Conservation (phyloP, 2,113 vertebrate species). For the Amphiprion ocellaris region DNA sequence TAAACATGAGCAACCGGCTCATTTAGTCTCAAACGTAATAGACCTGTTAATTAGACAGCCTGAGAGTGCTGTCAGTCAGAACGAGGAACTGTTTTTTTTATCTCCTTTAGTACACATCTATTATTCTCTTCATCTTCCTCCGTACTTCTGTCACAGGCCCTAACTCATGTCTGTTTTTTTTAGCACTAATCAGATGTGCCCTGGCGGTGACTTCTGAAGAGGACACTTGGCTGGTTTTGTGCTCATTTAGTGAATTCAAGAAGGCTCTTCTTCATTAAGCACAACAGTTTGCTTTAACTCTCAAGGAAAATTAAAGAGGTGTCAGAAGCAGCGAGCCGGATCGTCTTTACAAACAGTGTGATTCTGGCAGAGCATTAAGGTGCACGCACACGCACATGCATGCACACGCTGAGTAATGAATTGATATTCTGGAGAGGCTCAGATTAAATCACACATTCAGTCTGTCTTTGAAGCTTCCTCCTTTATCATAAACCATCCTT, state of each 20-base stretch:
- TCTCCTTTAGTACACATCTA: neutral
- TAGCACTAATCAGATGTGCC: neutral
- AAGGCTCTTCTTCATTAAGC: too few relatives aligned
- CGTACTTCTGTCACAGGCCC: too few relatives aligned
- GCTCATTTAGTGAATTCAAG: slow-evolving; percentile 1
- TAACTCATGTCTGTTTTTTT: neutral
- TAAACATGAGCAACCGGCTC: too few relatives aligned
- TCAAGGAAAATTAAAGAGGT: too few relatives aligned
- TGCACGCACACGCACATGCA: slow-evolving; percentile 9
- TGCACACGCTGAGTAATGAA: slow-evolving; percentile 26
- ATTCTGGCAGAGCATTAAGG: neutral
- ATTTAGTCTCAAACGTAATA: too few relatives aligned
- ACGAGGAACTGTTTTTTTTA: neutral
- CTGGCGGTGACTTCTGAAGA: slow-evolving; percentile 4
- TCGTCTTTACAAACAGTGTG: slow-evolving; percentile 6
- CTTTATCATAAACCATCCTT: slow-evolving; percentile 35
- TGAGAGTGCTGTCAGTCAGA: too few relatives aligned
- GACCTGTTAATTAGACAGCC: too few relatives aligned
- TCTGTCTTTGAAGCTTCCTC: slow-evolving; percentile 28
- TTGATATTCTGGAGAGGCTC: slow-evolving; percentile 47
- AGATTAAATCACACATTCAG: slow-evolving; percentile 60
- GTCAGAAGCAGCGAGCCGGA: neutral
- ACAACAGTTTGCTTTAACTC: too few relatives aligned
- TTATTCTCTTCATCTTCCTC: neutral
- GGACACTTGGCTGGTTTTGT: neutral